Conservation (phyloP, 2,113 vertebrate species). For the Serinus canaria region DNA sequence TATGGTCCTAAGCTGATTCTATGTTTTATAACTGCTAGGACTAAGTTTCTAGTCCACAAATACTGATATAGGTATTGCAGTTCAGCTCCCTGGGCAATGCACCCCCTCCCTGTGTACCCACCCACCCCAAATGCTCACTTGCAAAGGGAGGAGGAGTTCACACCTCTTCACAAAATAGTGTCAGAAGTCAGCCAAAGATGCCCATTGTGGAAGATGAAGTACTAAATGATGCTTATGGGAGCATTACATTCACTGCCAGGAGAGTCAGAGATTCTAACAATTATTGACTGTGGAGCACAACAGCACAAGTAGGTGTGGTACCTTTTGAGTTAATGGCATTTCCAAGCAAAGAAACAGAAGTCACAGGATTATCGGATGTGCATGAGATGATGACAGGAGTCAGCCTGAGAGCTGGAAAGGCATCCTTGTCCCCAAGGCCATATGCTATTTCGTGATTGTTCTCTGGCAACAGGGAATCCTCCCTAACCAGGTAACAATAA, state of each 20-base stretch:
- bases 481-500: neutral
- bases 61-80: neutral
- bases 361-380: neutral
- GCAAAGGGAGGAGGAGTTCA: neutral
- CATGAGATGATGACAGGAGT: neutral
- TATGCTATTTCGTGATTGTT: accelerated
- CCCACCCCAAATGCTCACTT: neutral
- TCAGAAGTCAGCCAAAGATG: neutral
- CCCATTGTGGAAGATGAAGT: neutral
- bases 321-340: neutral
- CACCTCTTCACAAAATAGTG: neutral
- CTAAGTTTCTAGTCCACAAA: neutral
- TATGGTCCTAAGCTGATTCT: accelerated
- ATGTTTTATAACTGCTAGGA: neutral
- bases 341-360: neutral
- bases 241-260: neutral
- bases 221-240: neutral
- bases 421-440: neutral
- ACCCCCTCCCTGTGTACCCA: neutral
- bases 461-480: neutral
- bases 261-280: neutral
- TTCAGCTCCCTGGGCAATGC: accelerated
- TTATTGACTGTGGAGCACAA: neutral
- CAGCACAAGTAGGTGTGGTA: neutral
- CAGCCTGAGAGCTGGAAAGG: neutral